A percentile compares a stretch with the other conserved stretches of the same genome.
Evolutionary conservation across 2,113 vertebrate genomes (phyloP).

Genomic region (Dasyurus viverrinus): DNA sequence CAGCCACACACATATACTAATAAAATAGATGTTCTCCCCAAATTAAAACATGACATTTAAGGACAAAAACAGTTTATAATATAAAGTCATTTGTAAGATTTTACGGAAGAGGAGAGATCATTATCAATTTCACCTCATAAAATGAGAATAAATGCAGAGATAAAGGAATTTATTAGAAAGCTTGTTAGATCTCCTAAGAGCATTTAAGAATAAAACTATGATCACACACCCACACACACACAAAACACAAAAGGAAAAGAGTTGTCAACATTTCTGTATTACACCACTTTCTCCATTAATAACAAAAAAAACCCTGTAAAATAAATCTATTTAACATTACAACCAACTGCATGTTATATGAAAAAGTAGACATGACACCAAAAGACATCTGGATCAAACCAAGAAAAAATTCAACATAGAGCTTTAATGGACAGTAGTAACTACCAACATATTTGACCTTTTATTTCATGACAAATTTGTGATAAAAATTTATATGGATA

Average conservation of each 20-base stretch:
- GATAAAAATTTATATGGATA: not conserved
- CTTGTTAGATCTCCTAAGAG: not conserved
- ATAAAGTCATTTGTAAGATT: not conserved
- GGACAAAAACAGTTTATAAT: not conserved
- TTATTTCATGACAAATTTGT: not conserved
- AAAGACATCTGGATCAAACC: not conserved
- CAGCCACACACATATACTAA: not conserved
- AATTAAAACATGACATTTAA: not conserved
- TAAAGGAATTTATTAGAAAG: not conserved
- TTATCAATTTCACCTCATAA: not conserved
- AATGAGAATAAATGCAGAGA: not conserved
- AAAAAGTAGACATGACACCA: not conserved
- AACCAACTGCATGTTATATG: not conserved
- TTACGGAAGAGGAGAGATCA: not conserved
- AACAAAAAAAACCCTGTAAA: not conserved
- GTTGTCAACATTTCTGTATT: not conserved
- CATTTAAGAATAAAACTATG: not conserved
- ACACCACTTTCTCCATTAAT: not conserved
- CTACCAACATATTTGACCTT: not conserved
- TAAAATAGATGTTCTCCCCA: not conserved
- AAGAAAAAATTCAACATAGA: not conserved
- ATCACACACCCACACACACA: not conserved
- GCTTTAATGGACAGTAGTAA: not conserved
- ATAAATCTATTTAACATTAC: not conserved
- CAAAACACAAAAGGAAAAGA: not conserved